Evolutionary conservation across 2,797 vertebrate genomes (phyloP).

Genomic region (Picus viridis): DNA sequence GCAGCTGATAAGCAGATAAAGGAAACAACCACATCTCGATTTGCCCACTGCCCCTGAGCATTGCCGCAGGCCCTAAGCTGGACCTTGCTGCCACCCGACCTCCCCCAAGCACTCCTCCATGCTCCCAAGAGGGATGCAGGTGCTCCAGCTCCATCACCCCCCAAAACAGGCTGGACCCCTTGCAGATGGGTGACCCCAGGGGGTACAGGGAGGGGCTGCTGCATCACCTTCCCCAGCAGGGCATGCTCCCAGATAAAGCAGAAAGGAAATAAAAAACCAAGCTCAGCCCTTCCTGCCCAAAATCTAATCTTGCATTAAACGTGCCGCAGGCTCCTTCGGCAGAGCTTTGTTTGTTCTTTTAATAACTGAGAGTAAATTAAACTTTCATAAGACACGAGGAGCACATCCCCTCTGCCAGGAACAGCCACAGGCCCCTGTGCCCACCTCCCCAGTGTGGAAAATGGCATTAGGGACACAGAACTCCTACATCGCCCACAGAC

Average conservation of each 20-base stretch:
- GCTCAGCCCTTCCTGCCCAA: conserved; percentile 16
- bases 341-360: conserved; percentile 70
- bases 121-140: not conserved
- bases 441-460: not conserved
- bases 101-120: not conserved
- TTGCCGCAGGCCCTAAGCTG: fast-evolving
- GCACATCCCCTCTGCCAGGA: not conserved
- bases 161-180: not conserved
- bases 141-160: not conserved
- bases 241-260: not conserved
- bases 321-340: conserved; percentile 35
- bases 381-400: conserved; percentile 60
- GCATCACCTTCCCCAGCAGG: not conserved
- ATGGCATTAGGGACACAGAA: not conserved
- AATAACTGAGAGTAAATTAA: conserved; percentile 59
- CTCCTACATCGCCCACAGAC: fast-evolving
- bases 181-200: fast-evolving
- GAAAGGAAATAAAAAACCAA: conserved; percentile 42
- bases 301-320: conserved; percentile 59
- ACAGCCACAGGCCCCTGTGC: not conserved
- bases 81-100: not conserved
- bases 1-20: not conserved
- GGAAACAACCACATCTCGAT: not conserved
- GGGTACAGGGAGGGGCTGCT: not conserved
- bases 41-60: fast-evolving